Evolutionary conservation across 1,140 invertebrate genomes (phyloP).

Genomic region (Polypedilum pembai): DNA sequence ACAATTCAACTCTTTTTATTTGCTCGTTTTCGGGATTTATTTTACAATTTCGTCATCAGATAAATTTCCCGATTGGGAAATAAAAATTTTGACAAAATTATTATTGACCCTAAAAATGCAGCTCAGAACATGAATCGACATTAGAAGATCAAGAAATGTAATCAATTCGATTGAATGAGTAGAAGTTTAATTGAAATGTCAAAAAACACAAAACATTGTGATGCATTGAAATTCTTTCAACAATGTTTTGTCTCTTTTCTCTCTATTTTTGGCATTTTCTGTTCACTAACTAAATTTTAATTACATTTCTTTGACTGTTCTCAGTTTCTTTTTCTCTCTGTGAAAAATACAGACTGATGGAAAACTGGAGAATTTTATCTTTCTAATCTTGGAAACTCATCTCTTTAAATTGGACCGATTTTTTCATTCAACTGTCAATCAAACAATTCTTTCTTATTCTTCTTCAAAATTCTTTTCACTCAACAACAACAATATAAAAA

Average conservation of each 20-base stretch:
- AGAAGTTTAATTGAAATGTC: conserved; percentile 24
- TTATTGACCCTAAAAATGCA: background rate
- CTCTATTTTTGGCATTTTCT: no score
- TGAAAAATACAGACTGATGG: no score
- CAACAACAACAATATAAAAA: background rate
- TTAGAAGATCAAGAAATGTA: conserved; percentile 26
- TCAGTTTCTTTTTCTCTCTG: no score
- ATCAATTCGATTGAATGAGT: conserved; percentile 9
- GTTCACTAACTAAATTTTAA: no score
- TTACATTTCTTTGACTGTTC: no score
- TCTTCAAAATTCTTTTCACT: background rate
- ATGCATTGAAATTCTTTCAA: no score
- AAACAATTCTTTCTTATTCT: background rate
- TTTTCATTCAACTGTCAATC: conserved; percentile 15
- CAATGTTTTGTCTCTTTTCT: background rate
- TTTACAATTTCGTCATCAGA: background rate
- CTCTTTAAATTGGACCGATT: conserved; percentile 15
- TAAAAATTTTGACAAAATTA: background rate
- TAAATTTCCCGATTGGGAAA: no score
- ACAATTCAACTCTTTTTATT: conserved; percentile 9
- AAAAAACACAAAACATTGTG: background rate
- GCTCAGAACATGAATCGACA: background rate
- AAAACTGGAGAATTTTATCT: no score
- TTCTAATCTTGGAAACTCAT: background rate
- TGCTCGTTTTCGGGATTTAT: background rate